Percentiles rank a stretch among this genome's conserved stretches.
These are phyloP conservation scores for Aurelia sp. DNA, from an alignment of 30 jellyfish, hydroid and myxozoan genomes.

Conservation along the genomic window DNA sequence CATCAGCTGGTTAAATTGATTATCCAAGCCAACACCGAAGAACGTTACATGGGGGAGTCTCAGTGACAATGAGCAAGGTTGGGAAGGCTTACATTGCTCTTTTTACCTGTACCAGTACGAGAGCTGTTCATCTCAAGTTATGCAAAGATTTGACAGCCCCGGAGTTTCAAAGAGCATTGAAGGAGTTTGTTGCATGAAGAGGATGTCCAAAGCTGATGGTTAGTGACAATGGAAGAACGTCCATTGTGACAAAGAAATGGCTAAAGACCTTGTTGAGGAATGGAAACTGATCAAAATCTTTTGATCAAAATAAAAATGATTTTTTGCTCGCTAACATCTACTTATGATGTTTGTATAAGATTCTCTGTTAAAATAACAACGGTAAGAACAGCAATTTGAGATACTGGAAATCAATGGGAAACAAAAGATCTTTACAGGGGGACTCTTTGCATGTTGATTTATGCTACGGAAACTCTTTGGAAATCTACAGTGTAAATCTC, in stretches of 20 bases:
- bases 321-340: no score
- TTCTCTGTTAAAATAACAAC: no score
- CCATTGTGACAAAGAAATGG: slow-evolving; percentile 67
- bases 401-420: no score
- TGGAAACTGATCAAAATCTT: slow-evolving; percentile 45
- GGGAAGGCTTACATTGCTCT: slow-evolving; percentile 56
- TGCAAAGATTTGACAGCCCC: slow-evolving; percentile 53
- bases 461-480: no score
- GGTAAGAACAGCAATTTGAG: no score
- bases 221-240: slow-evolving; percentile 73
- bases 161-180: slow-evolving; percentile 57
- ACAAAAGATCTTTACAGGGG: no score
- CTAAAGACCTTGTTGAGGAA: slow-evolving; percentile 39
- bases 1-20: neutral
- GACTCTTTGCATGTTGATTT: no score
- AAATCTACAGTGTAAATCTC: no score
- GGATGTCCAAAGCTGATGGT: slow-evolving; percentile 67
- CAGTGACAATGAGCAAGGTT: slow-evolving; percentile 57
- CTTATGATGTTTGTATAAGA: no score
- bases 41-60: slow-evolving; percentile 72
- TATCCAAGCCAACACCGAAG: slow-evolving; percentile 49
- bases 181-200: slow-evolving; percentile 67
- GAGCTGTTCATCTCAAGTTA: slow-evolving; percentile 65
- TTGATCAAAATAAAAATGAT: no score
- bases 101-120: slow-evolving; percentile 61